Conservation (phyloP, 2,797 vertebrate genomes). For the Myotis myotis region DNA sequence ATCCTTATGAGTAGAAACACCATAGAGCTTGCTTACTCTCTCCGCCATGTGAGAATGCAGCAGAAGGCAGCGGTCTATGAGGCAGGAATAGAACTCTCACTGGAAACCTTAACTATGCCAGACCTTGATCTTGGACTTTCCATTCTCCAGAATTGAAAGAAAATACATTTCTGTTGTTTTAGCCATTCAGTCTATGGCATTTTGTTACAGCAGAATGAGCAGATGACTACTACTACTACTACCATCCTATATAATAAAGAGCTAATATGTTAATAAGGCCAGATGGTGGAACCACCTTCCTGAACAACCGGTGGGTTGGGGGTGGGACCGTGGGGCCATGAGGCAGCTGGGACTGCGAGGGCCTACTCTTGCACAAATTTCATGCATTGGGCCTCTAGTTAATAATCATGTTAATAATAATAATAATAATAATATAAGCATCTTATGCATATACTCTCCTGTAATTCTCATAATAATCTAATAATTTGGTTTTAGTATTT, state of each 20-base stretch:
- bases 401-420: no score
- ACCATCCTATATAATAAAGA: no score
- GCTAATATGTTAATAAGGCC: no score
- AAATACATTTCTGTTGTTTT: background rate
- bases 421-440: background rate
- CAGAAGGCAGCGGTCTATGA: background rate
- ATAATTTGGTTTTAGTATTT: background rate
- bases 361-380: no score
- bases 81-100: background rate
- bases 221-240: background rate
- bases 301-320: no score
- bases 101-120: background rate
- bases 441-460: background rate
- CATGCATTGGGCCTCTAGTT: no score
- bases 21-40: background rate
- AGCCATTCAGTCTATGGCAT: background rate
- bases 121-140: background rate
- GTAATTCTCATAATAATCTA: background rate
- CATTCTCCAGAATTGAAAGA: background rate
- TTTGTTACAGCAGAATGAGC: background rate
- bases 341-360: no score
- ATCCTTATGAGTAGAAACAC: background rate
- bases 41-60: background rate
- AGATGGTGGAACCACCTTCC: rapidly evolving
- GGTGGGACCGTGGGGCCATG: no score